Base-by-base conservation (phyloP, 2,797 vertebrate genomes). In the Glyptemys insculpta region DNA sequence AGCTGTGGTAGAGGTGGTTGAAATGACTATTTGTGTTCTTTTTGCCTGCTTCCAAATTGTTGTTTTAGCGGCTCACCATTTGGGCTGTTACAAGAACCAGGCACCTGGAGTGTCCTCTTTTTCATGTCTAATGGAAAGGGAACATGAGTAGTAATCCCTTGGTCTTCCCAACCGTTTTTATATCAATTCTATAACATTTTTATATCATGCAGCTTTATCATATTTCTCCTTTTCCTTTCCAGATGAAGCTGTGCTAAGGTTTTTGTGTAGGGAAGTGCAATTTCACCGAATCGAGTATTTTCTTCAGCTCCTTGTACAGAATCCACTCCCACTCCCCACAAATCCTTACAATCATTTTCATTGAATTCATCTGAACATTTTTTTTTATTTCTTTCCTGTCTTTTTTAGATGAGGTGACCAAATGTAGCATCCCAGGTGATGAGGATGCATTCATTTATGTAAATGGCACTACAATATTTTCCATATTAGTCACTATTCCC, bases 21-120 rank as follows among this genome's bases (percentile, higher is more conserved):
- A 91, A 96, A 90, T 90, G 88, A 83, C 84, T 95, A 5, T 41
- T 83, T 29, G 62, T 83, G 72, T 2, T 91, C 23, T 91, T 95
- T 65, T 83, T 44, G 5, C 19, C 10, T 56, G 47, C 18, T 94
- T 8, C 41, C 85, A 76, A 57, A 6, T 34, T 90, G 62, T 59
- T 47, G n/a, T 7, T 85, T 94, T 83, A 72, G 11, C 27, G 21
- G 82, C 16, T 15, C 15, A 74, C 50, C 90, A 53, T 91, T 93
- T 84, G 41, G 90, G 81, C 59, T 15, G 23, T 34, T 31, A 16
- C 18, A 87, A 94, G 62, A 54, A 88, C 8, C n/a, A 94, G 87
- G 3, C 23, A 84, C 34, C 50, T 90, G 47, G 92, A 91, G 15
- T 44, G 31, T 25, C 76, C 37, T 89, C 18, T 52, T 84, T 23